These are phyloP conservation scores for Athene cunicularia DNA, from an alignment of 2,113 vertebrate genomes.

Conservation along the genomic window DNA sequence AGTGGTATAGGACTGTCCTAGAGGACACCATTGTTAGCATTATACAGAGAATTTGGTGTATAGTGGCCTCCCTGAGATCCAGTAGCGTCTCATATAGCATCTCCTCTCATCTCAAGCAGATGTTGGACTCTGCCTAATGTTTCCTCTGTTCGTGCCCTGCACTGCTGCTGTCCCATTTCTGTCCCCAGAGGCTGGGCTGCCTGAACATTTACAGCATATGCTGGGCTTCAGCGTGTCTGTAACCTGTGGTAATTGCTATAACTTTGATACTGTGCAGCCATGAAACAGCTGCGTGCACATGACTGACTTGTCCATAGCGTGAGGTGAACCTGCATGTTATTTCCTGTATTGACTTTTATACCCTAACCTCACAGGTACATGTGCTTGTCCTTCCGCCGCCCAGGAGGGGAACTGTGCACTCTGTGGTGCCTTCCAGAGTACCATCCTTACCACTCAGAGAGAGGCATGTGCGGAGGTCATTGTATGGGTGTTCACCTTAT, in stretches of 20 bases:
- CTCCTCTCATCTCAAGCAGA: rapidly evolving
- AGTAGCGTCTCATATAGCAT: background rate
- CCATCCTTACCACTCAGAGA: background rate
- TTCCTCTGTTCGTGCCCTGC: rapidly evolving
- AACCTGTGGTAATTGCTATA: rapidly evolving
- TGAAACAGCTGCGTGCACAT: background rate
- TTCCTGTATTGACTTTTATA: background rate
- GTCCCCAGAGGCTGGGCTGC: rapidly evolving
- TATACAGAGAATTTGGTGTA: background rate
- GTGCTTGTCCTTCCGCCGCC: background rate
- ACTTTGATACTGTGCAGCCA: background rate
- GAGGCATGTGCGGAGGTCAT: background rate
- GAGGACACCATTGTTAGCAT: background rate
- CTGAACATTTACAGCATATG: background rate
- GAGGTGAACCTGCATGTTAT: rapidly evolving
- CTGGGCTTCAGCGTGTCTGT: background rate
- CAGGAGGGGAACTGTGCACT: background rate
- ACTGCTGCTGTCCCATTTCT: rapidly evolving
- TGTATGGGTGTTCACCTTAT: background rate
- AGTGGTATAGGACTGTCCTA: background rate
- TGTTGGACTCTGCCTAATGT: background rate
- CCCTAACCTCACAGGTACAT: background rate
- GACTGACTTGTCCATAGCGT: background rate
- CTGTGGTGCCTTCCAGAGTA: background rate
- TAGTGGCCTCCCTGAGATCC: background rate